Evolutionary conservation across 2,797 vertebrate genomes (phyloP).

Genomic region (Corythornis leucogaster): DNA sequence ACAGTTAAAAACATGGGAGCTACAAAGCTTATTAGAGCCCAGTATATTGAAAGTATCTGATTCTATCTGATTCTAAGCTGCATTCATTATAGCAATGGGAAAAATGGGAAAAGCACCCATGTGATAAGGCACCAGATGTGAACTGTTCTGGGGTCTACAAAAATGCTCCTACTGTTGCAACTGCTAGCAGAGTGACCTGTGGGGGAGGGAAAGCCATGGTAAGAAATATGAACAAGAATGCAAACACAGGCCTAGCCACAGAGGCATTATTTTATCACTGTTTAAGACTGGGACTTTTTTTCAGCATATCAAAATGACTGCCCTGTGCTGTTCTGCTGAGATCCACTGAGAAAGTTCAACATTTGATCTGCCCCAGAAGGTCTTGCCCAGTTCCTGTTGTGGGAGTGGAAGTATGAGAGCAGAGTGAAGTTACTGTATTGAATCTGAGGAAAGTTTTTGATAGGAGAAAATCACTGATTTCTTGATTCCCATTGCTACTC

Average conservation of each 20-base stretch:
- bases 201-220: background rate
- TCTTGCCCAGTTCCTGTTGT: background rate
- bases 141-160: background rate
- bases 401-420: background rate
- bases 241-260: background rate
- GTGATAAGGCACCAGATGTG: constrained; percentile 24
- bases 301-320: background rate
- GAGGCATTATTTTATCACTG: background rate
- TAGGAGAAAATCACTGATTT: background rate
- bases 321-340: accelerated
- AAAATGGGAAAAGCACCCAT: background rate
- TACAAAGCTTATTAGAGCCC: background rate
- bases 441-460: background rate
- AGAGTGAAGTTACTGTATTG: background rate
- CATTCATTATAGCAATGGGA: background rate
- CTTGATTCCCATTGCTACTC: background rate
- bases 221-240: background rate
- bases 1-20: background rate
- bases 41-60: background rate
- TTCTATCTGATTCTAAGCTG: background rate
- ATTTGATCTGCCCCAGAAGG: background rate
- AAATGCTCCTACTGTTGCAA: constrained; percentile 20
- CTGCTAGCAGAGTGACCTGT: background rate
- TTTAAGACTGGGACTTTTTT: background rate
- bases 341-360: background rate